Base-by-base conservation (phyloP, 2,797 vertebrate genomes). In the Phrynocephalus guinanensis region DNA sequence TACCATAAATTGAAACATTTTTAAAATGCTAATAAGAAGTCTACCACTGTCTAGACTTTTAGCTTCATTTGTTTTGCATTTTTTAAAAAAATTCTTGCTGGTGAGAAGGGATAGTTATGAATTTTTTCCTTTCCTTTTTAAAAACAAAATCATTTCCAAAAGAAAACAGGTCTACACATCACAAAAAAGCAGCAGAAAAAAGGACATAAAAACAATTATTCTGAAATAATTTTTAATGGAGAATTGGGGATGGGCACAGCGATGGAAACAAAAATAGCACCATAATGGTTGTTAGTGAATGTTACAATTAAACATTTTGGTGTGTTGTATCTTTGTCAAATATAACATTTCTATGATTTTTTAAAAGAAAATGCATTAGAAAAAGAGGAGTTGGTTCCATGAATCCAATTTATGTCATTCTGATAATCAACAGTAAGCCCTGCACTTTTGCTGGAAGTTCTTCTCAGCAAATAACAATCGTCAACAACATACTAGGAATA, bases 221-320 rank as follows among this genome's bases (percentile, higher is more conserved):
- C 88, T 83, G 87, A 84, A 22, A 60, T 84, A 90, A 87, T 75
- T 84, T 86, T 86, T 88, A 90, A 79, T 85, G 86, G 33, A 16
- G 20, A 22, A 48, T 24, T 52, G 75, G 73, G 38, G 52, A 88
- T n/a, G 26, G 52, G 26, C n/a, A 85, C 10, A 66, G 26, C 86
- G 38, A 24, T 63, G 78, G 48, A 44, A 73, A 91, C 84, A 87
- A 75, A 84, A 77, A 71, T 81, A 80, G 89, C 91, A 90, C 87
- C 22, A 0, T 82, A 16, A 38, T 52, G 15, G 20, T n/a, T 68
- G 22, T 82, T 18, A 76, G 24, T 24, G 15, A 81, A 56, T 2
- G 70, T 81, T 81, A 70, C 13, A 76, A 6, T n/a, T 66, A 28
- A n/a, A 76, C 1, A 81, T 88, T 85, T 76, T 72, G 68, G 82